Conservation (phyloP, 1,140 invertebrate genomes). For the Holotrichia oblita region DNA sequence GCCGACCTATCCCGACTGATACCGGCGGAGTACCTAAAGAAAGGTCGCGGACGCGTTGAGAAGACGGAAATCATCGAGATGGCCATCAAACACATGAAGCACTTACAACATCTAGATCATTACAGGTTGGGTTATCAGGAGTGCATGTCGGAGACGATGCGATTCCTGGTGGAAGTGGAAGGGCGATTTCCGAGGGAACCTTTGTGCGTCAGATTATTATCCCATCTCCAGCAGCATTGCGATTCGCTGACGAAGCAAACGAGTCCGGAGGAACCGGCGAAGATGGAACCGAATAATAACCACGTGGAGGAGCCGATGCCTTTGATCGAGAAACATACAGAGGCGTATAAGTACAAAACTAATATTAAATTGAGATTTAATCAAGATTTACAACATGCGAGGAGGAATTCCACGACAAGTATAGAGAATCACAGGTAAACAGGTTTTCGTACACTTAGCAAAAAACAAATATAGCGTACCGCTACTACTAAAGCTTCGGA, state of each 20-base stretch:
- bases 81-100: conserved; percentile 94
- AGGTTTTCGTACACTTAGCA: conserved; percentile 39
- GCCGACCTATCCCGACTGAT: conserved; percentile 94
- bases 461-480: not conserved
- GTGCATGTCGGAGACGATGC: conserved; percentile 87
- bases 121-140: conserved; percentile 78
- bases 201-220: conserved; percentile 81
- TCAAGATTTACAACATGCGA: conserved; percentile 54
- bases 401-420: conserved; percentile 54
- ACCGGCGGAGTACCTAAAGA: conserved; percentile 92
- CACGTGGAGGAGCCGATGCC: conserved; percentile 40
- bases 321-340: conserved; percentile 17
- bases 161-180: conserved; percentile 88
- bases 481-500: conserved; percentile 47
- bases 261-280: conserved; percentile 1
- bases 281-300: conserved; percentile 46
- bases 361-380: conserved; percentile 90
- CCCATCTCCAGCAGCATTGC: conserved; percentile 86
- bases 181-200: conserved; percentile 81
- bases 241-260: conserved; percentile 67
- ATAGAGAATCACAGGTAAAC: conserved; percentile 56
- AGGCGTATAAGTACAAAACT: conserved; percentile 91
- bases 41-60: conserved; percentile 93
- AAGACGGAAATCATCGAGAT: conserved; percentile 99
- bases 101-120: conserved; percentile 74